Evolutionary conservation across 2,113 vertebrate species (phyloP).

Genomic region (Mobula birostris): DNA sequence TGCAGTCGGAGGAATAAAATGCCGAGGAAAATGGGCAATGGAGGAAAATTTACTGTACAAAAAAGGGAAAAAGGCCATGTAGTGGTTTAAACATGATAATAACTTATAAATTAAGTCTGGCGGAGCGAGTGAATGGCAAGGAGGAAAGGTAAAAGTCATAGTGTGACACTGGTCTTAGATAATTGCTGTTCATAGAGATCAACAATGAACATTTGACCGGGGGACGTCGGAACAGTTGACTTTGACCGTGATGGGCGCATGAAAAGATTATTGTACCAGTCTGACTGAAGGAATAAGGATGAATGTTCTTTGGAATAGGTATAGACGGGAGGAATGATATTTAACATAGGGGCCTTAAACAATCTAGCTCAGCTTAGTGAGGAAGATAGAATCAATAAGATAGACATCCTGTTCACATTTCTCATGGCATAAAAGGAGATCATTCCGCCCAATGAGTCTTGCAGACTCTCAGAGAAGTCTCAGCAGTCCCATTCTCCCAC

Average conservation of each 20-base stretch:
- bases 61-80: neutral
- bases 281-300: neutral
- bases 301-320: neutral
- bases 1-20: neutral
- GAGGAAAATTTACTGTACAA: neutral
- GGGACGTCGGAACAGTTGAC: neutral
- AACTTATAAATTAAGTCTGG: neutral
- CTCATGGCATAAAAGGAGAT: too few relatives aligned
- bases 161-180: neutral
- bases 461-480: too few relatives aligned
- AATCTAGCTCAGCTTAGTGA: neutral
- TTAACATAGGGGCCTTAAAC: neutral
- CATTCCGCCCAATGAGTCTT: too few relatives aligned
- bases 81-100: neutral
- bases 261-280: neutral
- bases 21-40: neutral
- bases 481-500: too few relatives aligned
- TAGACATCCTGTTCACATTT: neutral
- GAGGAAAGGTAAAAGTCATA: neutral
- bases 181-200: neutral
- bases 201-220: too few relatives aligned
- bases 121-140: neutral
- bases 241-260: neutral
- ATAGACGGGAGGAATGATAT: too few relatives aligned
- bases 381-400: neutral